Base-by-base conservation (phyloP, 2,113 vertebrate species). In the Xenopus laevis region DNA sequence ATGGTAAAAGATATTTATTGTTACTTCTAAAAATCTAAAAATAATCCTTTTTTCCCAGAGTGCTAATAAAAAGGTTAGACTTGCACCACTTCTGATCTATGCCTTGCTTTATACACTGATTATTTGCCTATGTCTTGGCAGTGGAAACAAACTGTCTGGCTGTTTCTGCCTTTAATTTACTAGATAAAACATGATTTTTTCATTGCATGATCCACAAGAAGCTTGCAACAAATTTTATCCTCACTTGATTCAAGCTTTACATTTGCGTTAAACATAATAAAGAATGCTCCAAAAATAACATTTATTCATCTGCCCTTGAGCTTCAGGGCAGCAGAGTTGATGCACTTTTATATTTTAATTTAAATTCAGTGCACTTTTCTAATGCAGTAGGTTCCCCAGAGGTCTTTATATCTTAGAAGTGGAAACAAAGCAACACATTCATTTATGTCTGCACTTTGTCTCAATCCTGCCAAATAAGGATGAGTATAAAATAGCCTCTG, bases 401-500 rank as follows among this genome's bases (percentile, higher is more conserved):
- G 77, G 71, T 71, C n/a, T 77, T 78, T 3, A 0, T 82, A 84
- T 86, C 80, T 85, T 77, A 73, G 27, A 65, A 79, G 53, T 67
- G 57, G 79, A 77, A 88, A 79, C 79, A 78, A 84, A 85, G 59
- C 78, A 80, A 66, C 76, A 74, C 86, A 79, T 84, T 82, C 81
- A 72, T 74, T 83, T 80, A 84, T 73, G 72, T 83, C 79, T 85
- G 65, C 74, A 74, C 30, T 78, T 80, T 87, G 78, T 78, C 80
- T 71, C 80, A 80, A 83, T 85, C 79, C 81, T 82, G 78, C 86
- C 85, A 84, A 83, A 80, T 80, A 63, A 79, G 78, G 85, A 87
- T 88, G 79, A 89, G 81, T 89, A 89, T 89, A 88, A 91, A 91
- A 88, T 92, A 88, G 81, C 71, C 33, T 40, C 81, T 86, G 83